Base-by-base conservation (phyloP, 2,797 vertebrate genomes). In the Acanthiza pusilla region DNA sequence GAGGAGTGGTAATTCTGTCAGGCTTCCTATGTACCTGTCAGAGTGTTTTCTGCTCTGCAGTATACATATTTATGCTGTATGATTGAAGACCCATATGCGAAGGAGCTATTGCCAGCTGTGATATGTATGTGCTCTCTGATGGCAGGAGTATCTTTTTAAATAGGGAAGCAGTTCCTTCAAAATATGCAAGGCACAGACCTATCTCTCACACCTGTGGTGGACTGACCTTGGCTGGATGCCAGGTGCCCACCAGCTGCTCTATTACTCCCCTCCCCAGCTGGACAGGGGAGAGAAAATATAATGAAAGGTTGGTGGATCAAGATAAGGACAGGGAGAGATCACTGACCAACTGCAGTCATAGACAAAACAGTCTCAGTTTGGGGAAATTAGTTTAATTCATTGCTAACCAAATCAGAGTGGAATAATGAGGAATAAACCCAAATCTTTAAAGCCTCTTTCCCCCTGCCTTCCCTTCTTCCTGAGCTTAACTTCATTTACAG, bases 1-100 rank as follows among this genome's bases (percentile, higher is more conserved):
- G 85, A 83, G 88, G 71, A 83, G 85, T 80, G 90, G 91, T 94
- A 94, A 85, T 94, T 74, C 83, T 94, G 90, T 94, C 94, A 94
- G 83, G 68, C 36, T 91, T 81, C 51, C 67, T 48, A 1, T 85
- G 70, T 88, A 74, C 78, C 88, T 93, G 91, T 91, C 95, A 87
- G 86, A 55, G 40, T 91, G 63, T 87, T 88, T 91, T 68, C 75
- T 88, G 42, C 75, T 94, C 57, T 0, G 0, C 53, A 40, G 8
- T 68, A 61, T 62, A 77, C 74, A 66, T 95, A 93, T 91, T 96
- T 94, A 89, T 94, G 77, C 71, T 57, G 25, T 51, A 19, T 89
- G 88, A 87, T 74, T 80, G 88, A 93, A 87, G 79, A 85, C 34
- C 91, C 23, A 10, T 50, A 38, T 50, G 71, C 0, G 0, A 75